These are phyloP conservation scores for Paelopatides confundens DNA, from an alignment of 53 echinoderm and acorn worm species.

Conservation along the genomic window DNA sequence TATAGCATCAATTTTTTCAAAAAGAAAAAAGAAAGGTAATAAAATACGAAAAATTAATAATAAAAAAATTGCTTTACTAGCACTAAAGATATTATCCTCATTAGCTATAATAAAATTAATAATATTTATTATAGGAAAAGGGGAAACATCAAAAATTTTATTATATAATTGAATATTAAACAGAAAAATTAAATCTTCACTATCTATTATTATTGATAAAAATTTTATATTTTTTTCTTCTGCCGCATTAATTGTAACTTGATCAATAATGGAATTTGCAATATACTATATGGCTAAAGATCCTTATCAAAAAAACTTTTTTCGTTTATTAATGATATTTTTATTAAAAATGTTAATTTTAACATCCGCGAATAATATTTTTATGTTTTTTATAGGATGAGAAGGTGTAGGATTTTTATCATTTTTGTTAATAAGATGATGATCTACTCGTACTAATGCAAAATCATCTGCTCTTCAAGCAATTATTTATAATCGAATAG, in stretches of 20 bases:
- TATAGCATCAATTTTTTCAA: not conserved
- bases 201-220: not conserved
- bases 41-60: not conserved
- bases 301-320: conserved; percentile 50
- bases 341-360: conserved; percentile 65
- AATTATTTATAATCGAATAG: conserved; percentile 74
- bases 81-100: conserved; percentile 38
- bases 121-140: too few species aligned
- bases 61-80: not conserved
- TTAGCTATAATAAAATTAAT: too few species aligned
- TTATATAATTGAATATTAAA: too few species aligned
- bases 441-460: conserved; percentile 58
- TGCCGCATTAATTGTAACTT: conserved; percentile 58
- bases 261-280: conserved; percentile 78
- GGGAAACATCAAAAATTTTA: too few species aligned
- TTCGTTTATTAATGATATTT: conserved; percentile 61
- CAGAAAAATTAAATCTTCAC: not conserved
- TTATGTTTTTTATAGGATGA: conserved; percentile 72
- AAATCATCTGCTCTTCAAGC: conserved; percentile 67
- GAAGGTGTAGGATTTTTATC: conserved; percentile 78
- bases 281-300: conserved; percentile 72
- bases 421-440: conserved; percentile 70
- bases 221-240: conserved; percentile 32
- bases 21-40: not conserved
- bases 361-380: conserved; percentile 54